A percentile compares a stretch with the other conserved stretches of the same genome.
phyloP scores from a whole-genome alignment of 2,113 vertebrate genomes.

The Corvus moneduloides region DNA sequence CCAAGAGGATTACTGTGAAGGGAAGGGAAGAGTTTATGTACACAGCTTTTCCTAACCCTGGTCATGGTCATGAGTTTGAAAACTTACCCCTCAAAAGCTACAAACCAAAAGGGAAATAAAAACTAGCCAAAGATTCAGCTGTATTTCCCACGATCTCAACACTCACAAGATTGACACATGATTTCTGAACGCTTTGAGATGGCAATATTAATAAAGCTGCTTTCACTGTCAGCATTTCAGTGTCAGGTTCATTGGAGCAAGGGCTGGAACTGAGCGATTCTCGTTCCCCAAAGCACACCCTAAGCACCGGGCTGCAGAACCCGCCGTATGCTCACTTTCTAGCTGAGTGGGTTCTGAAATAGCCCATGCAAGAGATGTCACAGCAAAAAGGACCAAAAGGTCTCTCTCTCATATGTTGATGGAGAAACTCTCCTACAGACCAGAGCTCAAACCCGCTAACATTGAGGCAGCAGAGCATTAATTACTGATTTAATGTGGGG shows the following conservation, averaged over 20 bases:
- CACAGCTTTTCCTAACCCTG: not conserved
- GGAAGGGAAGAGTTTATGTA: not conserved
- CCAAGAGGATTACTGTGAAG: not conserved
- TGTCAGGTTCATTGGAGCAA: conserved; percentile 36
- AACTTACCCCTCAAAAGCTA: not conserved
- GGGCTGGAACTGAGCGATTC: not conserved
- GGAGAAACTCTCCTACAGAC: not conserved
- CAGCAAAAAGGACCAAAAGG: not conserved
- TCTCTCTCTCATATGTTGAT: not conserved
- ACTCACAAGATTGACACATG: not conserved
- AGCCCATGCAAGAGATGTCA: not conserved
- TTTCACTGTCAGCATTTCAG: conserved; percentile 25
- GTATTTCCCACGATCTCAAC: not conserved
- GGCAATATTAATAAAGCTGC: conserved; percentile 37
- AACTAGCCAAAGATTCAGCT: not conserved
- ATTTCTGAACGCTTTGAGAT: not conserved
- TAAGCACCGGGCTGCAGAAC: not conserved
- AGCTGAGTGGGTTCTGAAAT: not conserved
- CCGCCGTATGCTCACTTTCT: not conserved
- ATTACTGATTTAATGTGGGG: not conserved
- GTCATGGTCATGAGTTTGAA: not conserved
- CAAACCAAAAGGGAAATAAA: conserved; percentile 31
- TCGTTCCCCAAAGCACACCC: not conserved
- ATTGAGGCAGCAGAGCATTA: not conserved
- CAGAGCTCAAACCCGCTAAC: not conserved